A percentile compares a stretch with the other conserved stretches of the same genome.
These are phyloP conservation scores for Mamestra configurata DNA, from an alignment of 1,140 invertebrate species.

Conservation along the genomic window DNA sequence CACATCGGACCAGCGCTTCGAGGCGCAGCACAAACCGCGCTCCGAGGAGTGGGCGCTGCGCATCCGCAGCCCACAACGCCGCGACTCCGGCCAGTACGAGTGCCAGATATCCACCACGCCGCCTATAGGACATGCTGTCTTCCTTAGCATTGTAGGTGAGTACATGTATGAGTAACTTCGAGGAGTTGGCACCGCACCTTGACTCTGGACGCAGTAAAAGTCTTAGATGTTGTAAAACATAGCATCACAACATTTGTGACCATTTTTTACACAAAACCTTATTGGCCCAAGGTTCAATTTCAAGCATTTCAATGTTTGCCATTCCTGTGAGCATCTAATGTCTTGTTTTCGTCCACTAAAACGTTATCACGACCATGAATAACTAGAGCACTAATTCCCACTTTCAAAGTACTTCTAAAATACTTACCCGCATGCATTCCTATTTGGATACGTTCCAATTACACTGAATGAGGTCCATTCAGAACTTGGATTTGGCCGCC, in stretches of 20 bases:
- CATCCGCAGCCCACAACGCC: slow-evolving; percentile 92
- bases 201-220: too few species aligned
- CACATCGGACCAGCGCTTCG: slow-evolving; percentile 93
- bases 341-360: slow-evolving; percentile 29
- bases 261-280: not conserved
- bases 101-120: slow-evolving; percentile 96
- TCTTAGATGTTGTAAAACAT: too few species aligned
- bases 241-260: too few species aligned
- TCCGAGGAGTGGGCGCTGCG: slow-evolving; percentile 92
- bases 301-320: not conserved
- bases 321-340: not conserved
- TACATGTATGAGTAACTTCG: slow-evolving; percentile 56
- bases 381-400: slow-evolving; percentile 27
- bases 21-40: slow-evolving; percentile 91
- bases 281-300: not conserved
- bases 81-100: slow-evolving; percentile 94
- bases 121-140: slow-evolving; percentile 93
- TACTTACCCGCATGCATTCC: slow-evolving; percentile 41
- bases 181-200: too few species aligned
- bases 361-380: slow-evolving; percentile 25
- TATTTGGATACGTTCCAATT: slow-evolving; percentile 47
- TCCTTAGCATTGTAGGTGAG: slow-evolving; percentile 94
- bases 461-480: slow-evolving; percentile 42
- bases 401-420: slow-evolving; percentile 34
- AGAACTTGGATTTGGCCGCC: slow-evolving; percentile 28